Evolutionary conservation across 1,140 invertebrate species (phyloP), one percentile per base, ranked within the genome.

Genomic region (Drosophila subpulchrella): DNA sequence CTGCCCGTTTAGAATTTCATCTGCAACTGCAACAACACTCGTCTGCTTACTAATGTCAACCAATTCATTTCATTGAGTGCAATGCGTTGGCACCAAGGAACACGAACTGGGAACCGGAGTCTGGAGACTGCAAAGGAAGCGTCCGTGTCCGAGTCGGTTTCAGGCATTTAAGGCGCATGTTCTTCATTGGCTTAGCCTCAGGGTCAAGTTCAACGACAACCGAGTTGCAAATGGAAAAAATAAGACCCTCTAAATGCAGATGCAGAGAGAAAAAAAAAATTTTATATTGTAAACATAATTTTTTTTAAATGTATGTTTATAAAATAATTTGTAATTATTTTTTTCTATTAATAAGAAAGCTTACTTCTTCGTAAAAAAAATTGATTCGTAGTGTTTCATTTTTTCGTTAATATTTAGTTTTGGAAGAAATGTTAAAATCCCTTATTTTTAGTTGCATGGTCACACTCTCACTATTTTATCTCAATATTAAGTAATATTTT

Each of bases 11-110:
- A 88, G 65, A 79, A 83, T 86, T 86, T 86, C 84, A 76, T 51
- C 55, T 84, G 59, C 54, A 71, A 57, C 53, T 55, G 59, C 54
- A 75, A 58, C 66, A 75, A 63, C 76, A 54, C 42, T 73, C 78
- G 74, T 71, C 80, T 51, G 71, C 76, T 70, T 71, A 83, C 76
- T 88, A 86, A 86, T 86, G 82, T 86, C 82, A 86, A 86, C 79
- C 83, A 86, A 86, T 86, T 86, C 83, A 86, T 86, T 86, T 86
- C 84, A 86, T 89, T 80, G 84, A 86, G 84, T 86, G 84, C 84
- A 88, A 63, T 73, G 83, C 83, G 84, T 86, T 86, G 83, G 84
- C 84, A 71, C 68, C 68, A 70, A 50, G 12, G 30, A 57, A 70
- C 68, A 72, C 57, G 53, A 62, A 62, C 53, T 62, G 36, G 54